These are phyloP conservation scores for Aleiodes leptofemur DNA, from an alignment of 2,888 invertebrate genomes.

Conservation along the genomic window DNA sequence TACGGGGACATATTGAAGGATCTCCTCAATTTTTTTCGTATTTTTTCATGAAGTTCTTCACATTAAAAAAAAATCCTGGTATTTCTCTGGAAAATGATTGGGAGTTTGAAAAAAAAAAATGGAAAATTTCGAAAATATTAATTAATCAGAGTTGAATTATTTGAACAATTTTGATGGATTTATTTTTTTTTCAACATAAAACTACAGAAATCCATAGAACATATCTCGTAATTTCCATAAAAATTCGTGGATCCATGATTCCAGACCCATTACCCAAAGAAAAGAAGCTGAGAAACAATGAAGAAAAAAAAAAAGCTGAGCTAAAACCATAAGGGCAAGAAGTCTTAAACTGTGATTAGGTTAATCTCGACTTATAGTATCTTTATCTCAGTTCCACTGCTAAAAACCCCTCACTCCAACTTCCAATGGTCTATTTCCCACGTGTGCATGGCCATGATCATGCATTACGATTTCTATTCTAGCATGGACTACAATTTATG, in stretches of 20 bases:
- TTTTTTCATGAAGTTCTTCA: too few species aligned
- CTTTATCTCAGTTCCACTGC: slow-evolving; percentile 8
- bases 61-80: too few species aligned
- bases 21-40: too few species aligned
- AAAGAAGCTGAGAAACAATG: not conserved
- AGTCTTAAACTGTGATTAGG: slow-evolving; percentile 70
- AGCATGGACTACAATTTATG: slow-evolving; percentile 49
- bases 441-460: slow-evolving; percentile 61
- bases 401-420: slow-evolving; percentile 32
- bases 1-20: too few species aligned
- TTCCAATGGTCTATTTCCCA: slow-evolving; percentile 55
- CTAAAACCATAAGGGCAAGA: slow-evolving; percentile 12
- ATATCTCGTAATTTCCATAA: too few species aligned
- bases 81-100: too few species aligned
- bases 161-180: too few species aligned
- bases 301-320: slow-evolving; percentile 11
- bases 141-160: too few species aligned
- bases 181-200: too few species aligned
- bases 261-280: not conserved
- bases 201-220: not conserved
- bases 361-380: slow-evolving; percentile 71
- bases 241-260: too few species aligned
- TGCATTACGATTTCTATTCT: slow-evolving; percentile 67
- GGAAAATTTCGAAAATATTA: too few species aligned
- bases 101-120: too few species aligned